phyloP scores from a whole-genome alignment of 1,140 invertebrate species.

The Drosophila obscura region DNA sequence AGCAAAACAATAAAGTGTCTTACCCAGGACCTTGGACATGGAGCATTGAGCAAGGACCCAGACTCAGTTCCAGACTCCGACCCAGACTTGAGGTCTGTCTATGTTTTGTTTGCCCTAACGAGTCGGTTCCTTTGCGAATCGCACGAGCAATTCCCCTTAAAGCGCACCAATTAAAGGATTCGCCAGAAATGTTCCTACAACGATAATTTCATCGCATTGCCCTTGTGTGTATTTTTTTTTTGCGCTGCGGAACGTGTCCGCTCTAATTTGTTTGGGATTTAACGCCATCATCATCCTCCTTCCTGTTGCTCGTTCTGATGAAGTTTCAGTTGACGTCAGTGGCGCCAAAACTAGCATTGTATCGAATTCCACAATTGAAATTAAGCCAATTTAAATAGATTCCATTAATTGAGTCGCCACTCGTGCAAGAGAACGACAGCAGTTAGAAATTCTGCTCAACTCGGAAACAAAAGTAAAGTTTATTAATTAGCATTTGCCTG shows the following conservation, averaged over 20 bases:
- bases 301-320: not conserved
- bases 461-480: constrained; percentile 39
- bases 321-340: constrained; percentile 31
- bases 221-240: constrained; percentile 21
- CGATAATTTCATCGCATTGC: constrained; percentile 36
- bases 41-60: constrained; percentile 43
- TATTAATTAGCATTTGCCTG: constrained; percentile 64
- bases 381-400: constrained; percentile 63
- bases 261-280: constrained; percentile 70
- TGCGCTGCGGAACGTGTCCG: constrained; percentile 54
- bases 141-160: constrained; percentile 37
- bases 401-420: constrained; percentile 52
- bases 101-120: constrained; percentile 27
- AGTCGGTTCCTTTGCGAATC: constrained; percentile 8
- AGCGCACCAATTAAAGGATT: constrained; percentile 28
- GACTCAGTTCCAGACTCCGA: not conserved
- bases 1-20: constrained; percentile 65
- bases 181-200: constrained; percentile 22
- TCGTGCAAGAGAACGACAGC: constrained; percentile 44
- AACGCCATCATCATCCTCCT: constrained; percentile 11
- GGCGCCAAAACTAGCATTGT: constrained; percentile 25
- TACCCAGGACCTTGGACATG: constrained; percentile 71
- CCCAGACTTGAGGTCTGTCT: constrained; percentile 16
- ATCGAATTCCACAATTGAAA: constrained; percentile 56
- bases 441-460: constrained; percentile 28